A percentile compares a stretch with the other conserved stretches of the same genome.
phyloP scores from a whole-genome alignment of 2,113 vertebrate genomes.

The Cavia aperea region DNA sequence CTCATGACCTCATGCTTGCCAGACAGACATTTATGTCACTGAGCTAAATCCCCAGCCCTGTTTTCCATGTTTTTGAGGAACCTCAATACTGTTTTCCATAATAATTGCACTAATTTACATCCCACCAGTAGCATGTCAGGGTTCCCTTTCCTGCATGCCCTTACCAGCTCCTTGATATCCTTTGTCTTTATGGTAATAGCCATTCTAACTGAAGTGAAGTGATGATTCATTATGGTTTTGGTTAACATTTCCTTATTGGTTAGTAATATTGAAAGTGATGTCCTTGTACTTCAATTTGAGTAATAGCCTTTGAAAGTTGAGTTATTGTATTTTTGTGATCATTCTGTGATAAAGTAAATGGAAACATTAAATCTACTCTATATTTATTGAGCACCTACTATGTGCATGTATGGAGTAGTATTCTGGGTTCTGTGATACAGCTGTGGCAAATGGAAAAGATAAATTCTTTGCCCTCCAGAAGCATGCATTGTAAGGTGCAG shows the following conservation, averaged over 20 bases:
- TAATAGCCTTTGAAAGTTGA: not conserved
- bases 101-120: not conserved
- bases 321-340: not conserved
- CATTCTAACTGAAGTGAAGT: not conserved
- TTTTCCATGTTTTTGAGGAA: not conserved
- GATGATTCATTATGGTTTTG: not conserved
- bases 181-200: not conserved
- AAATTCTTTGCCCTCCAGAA: not conserved
- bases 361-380: not conserved
- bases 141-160: not conserved
- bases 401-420: not conserved
- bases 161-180: too few species aligned
- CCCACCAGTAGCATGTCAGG: too few species aligned
- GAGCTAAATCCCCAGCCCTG: too few species aligned
- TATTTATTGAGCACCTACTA: not conserved
- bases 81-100: not conserved
- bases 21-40: too few species aligned
- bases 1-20: too few species aligned
- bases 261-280: not conserved
- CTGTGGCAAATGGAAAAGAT: not conserved
- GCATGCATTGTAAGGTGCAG: not conserved
- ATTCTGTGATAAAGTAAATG: not conserved
- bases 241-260: not conserved
- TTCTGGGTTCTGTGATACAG: not conserved
- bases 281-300: constrained; percentile 9